Conservation (phyloP, 2,113 vertebrate genomes). For the Oreochromis tanganicae region DNA sequence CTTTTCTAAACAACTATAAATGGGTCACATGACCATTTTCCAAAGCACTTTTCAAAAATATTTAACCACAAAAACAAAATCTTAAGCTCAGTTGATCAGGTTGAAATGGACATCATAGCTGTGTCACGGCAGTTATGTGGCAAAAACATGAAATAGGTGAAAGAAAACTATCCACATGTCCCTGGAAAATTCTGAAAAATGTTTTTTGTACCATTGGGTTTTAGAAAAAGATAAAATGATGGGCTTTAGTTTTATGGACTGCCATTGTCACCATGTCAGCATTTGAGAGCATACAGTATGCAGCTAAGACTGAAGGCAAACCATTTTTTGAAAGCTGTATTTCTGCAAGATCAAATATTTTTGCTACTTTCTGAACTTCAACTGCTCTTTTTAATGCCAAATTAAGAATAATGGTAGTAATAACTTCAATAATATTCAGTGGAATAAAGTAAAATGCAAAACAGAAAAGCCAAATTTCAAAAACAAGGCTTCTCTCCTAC, state of each 20-base stretch:
- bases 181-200: neutral
- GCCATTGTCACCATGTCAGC: neutral
- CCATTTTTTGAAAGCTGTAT: neutral
- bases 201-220: no score
- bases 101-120: neutral
- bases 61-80: neutral
- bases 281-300: neutral
- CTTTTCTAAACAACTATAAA: neutral
- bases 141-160: neutral
- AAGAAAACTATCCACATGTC: neutral
- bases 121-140: neutral
- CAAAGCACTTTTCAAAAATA: neutral
- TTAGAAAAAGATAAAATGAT: neutral
- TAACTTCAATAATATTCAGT: neutral
- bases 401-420: neutral
- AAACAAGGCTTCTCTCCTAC: neutral
- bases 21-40: neutral
- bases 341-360: neutral
- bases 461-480: neutral
- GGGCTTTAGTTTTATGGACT: neutral
- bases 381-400: neutral
- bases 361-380: neutral
- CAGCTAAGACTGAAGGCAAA: neutral
- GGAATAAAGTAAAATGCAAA: neutral
- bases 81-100: neutral